Conservation (phyloP, 2,113 vertebrate genomes). For the Sorex fumeus region DNA sequence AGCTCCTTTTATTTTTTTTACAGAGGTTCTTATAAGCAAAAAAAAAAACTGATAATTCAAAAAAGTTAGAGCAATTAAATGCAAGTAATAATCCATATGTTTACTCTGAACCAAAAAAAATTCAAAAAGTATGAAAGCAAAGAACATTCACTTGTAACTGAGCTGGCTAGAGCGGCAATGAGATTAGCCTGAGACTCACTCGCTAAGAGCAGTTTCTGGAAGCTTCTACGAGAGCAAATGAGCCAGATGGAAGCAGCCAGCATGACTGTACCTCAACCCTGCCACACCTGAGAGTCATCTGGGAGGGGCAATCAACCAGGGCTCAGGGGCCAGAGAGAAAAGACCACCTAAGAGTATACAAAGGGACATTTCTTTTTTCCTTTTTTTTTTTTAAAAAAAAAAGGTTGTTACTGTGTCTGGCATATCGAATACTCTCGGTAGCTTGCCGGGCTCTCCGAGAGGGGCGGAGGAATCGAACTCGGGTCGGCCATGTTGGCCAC, state of each 20-base stretch:
- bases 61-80: slow-evolving; percentile 44
- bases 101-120: not conserved
- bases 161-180: not conserved
- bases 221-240: not conserved
- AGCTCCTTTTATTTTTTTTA: no score
- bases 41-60: not conserved
- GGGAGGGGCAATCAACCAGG: not conserved
- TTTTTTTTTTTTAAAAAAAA: no score
- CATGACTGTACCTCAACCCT: no score
- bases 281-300: not conserved
- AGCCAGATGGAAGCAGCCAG: no score
- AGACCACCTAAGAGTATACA: not conserved
- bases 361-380: not conserved
- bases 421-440: no score
- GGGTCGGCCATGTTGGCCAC: no score
- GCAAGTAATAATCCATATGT: not conserved
- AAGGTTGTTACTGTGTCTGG: no score
- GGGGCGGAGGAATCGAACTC: no score
- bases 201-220: not conserved
- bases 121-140: not conserved
- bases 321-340: not conserved
- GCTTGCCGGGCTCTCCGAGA: no score
- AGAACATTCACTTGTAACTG: not conserved
- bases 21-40: not conserved
- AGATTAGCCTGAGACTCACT: not conserved